These are phyloP conservation scores for human (Homo sapiens) DNA, from an alignment of 2,113 vertebrate species.

Conservation along the genomic window DNA sequence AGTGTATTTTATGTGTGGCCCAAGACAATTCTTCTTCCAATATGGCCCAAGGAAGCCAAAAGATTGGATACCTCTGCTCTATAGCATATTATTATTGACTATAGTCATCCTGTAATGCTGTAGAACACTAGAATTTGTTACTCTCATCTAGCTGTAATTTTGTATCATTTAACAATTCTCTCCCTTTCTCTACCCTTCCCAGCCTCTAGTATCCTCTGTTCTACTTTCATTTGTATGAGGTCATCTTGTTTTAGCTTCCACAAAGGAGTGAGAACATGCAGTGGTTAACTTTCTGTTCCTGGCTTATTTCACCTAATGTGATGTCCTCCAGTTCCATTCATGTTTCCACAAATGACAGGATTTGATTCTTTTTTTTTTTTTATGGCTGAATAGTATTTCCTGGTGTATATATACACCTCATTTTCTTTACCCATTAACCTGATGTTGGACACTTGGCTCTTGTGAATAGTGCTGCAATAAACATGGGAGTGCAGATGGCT, in stretches of 20 bases:
- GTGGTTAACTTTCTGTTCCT: background rate
- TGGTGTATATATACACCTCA: background rate
- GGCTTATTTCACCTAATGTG: background rate
- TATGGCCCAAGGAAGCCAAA: too few species aligned
- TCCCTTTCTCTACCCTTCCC: background rate
- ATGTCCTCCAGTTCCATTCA: background rate
- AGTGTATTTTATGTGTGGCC: too few species aligned
- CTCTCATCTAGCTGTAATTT: background rate
- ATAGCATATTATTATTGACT: background rate
- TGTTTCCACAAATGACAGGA: background rate
- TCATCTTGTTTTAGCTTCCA: background rate
- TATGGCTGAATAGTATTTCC: background rate
- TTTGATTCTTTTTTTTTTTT: background rate
- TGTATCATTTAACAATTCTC: background rate
- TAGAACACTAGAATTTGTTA: background rate
- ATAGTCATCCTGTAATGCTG: background rate
- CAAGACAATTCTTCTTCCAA: too few species aligned
- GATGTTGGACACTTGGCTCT: background rate
- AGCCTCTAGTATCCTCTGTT: background rate
- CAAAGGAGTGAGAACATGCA: background rate
- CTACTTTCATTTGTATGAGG: background rate
- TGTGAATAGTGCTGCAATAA: background rate
- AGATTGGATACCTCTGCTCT: background rate
- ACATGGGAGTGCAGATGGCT: background rate
- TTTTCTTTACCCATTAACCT: background rate